These are phyloP conservation scores for Poecilobothrus nobilitatus DNA, from an alignment of 2,888 invertebrate species.

Conservation along the genomic window DNA sequence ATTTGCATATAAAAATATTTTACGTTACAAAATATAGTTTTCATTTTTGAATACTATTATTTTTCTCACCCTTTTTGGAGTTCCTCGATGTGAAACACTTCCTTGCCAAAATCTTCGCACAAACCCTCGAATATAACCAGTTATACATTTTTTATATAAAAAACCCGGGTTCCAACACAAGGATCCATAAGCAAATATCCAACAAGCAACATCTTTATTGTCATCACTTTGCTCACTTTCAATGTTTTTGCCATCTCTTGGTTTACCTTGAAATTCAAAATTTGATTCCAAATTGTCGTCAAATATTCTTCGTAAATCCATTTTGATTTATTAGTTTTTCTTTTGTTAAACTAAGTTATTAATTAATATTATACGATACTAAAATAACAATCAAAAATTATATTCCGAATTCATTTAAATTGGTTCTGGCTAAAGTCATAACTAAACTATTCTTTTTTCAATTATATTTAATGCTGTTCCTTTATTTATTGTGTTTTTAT, in stretches of 20 bases:
- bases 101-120: slow-evolving; percentile 89
- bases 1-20: no score
- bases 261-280: neutral
- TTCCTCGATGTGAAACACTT: slow-evolving; percentile 72
- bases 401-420: no score
- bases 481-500: no score
- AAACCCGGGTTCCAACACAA: slow-evolving; percentile 94
- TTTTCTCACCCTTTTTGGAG: slow-evolving; percentile 55
- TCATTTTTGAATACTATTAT: no score
- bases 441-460: no score
- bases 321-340: neutral
- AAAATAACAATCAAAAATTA: no score
- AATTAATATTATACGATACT: no score
- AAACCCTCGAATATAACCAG: slow-evolving; percentile 70
- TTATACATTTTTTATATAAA: slow-evolving; percentile 65
- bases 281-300: neutral
- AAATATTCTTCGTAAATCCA: neutral
- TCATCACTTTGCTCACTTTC: slow-evolving; percentile 8
- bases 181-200: slow-evolving; percentile 95
- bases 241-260: neutral
- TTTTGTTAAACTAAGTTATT: no score
- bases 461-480: no score
- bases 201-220: slow-evolving; percentile 41
- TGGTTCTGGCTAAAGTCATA: no score
- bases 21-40: no score